Evolutionary conservation across 2,113 vertebrate genomes (phyloP).

Genomic region (Chaetodon auriga): DNA sequence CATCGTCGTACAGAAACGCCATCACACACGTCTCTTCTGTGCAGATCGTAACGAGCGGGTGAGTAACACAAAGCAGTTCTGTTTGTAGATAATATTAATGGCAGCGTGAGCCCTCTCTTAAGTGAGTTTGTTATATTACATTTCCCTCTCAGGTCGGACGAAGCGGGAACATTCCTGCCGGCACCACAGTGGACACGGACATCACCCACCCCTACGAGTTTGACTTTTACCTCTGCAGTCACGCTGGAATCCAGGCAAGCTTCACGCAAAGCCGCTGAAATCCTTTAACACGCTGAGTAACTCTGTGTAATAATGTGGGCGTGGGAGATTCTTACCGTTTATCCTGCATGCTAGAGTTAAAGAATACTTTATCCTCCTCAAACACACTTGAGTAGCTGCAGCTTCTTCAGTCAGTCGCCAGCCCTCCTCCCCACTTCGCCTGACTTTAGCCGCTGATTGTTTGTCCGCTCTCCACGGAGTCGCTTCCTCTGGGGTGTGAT

Average conservation of each 20-base stretch:
- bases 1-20: slow-evolving; percentile 97
- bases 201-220: slow-evolving; percentile 98
- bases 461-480: slow-evolving; percentile 6
- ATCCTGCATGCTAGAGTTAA: too few species aligned
- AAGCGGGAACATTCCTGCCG: slow-evolving; percentile 98
- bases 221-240: slow-evolving; percentile 99
- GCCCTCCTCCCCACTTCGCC: background rate
- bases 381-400: background rate
- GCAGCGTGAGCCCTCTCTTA: background rate
- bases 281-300: background rate
- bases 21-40: slow-evolving; percentile 96
- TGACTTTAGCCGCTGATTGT: slow-evolving; percentile 2
- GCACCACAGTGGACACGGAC: slow-evolving; percentile 97
- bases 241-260: slow-evolving; percentile 96
- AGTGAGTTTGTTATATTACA: background rate
- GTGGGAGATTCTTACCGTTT: background rate
- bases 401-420: background rate
- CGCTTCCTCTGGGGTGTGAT: background rate
- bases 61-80: slow-evolving; percentile 54
- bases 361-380: background rate
- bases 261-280: background rate
- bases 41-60: slow-evolving; percentile 97
- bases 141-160: slow-evolving; percentile 89
- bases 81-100: too few species aligned
- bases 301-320: too few species aligned